Conservation (phyloP, 2,797 vertebrate species). For the Siniperca scherzeri region DNA sequence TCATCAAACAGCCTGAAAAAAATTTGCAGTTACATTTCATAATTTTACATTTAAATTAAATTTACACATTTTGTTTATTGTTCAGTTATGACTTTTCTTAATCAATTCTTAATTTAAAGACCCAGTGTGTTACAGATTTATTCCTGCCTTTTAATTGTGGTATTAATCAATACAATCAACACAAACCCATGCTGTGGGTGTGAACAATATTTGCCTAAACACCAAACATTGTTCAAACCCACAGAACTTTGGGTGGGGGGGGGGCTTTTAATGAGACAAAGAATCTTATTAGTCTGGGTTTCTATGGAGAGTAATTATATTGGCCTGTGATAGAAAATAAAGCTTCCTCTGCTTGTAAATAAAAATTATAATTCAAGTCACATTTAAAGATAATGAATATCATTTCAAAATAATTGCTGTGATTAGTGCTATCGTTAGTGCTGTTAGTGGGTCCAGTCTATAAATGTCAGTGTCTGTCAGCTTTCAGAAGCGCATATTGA, state of each 20-base stretch:
- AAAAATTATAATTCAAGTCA: slow-evolving; percentile 19
- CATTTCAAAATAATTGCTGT: slow-evolving; percentile 30
- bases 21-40: neutral
- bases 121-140: neutral
- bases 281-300: slow-evolving; percentile 18
- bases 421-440: slow-evolving; percentile 19
- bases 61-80: neutral
- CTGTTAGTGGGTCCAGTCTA: slow-evolving; percentile 8
- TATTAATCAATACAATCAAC: neutral
- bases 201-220: neutral
- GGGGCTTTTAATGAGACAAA: neutral
- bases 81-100: neutral
- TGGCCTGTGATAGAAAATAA: neutral
- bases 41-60: no score
- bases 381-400: slow-evolving; percentile 35
- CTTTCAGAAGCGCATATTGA: slow-evolving; percentile 31
- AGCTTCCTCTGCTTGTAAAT: slow-evolving; percentile 21
- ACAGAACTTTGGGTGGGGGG: no score
- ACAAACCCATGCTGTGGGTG: neutral
- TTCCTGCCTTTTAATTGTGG: neutral
- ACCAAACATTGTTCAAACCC: neutral
- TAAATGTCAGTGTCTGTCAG: slow-evolving; percentile 31
- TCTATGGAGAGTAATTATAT: slow-evolving; percentile 21
- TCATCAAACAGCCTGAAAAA: neutral
- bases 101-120: neutral